Evolutionary conservation across 2,113 vertebrate species (phyloP).

Genomic region (Lethenteron reissneri): DNA sequence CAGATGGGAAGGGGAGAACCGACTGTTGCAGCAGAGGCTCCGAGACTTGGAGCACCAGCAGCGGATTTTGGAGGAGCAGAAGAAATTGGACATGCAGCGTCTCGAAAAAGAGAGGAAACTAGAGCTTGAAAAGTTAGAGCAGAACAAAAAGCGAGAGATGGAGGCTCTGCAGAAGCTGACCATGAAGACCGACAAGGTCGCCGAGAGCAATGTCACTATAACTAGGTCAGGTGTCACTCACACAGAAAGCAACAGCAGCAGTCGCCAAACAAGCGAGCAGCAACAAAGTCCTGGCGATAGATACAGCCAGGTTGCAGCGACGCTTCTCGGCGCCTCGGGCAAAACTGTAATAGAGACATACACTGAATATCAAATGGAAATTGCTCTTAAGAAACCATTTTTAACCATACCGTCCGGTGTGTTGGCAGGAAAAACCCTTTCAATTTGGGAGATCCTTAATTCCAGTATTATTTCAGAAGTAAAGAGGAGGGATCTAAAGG

Average conservation of each 20-base stretch:
- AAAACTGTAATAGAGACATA: not conserved
- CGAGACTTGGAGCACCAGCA: not conserved
- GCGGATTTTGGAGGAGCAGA: not conserved
- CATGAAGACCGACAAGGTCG: not conserved
- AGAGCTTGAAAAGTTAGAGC: not conserved
- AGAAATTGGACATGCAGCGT: not conserved
- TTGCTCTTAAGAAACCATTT: not conserved
- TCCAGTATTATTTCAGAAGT: constrained; percentile 1
- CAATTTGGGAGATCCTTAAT: constrained; percentile 1
- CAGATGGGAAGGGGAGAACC: not conserved
- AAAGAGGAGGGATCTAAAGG: not conserved
- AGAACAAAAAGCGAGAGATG: not conserved
- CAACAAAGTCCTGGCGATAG: not conserved
- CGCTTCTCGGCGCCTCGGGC: not conserved
- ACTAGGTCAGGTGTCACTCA: no score
- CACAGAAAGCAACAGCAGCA: not conserved
- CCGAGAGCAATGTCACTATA: not conserved
- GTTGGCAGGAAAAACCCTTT: not conserved
- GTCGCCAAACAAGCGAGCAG: constrained; percentile 3
- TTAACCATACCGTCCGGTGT: not conserved
- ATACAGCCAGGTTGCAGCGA: no score
- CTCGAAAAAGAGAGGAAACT: not conserved
- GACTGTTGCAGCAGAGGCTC: not conserved
- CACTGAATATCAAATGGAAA: not conserved
- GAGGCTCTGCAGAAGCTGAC: not conserved